A percentile compares a stretch with the other conserved stretches of the same genome.
Conservation (phyloP, 2,888 invertebrate genomes). For the Hymenopus coronatus region DNA sequence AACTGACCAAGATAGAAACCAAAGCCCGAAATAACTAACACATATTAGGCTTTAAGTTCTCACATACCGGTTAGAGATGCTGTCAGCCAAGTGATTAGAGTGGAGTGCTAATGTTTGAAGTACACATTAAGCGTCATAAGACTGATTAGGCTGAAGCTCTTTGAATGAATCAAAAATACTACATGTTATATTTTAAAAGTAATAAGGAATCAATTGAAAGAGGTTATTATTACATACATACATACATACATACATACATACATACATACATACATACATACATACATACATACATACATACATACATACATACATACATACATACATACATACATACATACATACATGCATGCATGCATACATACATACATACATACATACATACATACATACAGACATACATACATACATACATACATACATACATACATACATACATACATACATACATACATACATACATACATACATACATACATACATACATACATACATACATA, state of each 20-base stretch:
- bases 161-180: no score
- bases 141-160: no score
- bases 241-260: slow-evolving; percentile 1
- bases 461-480: slow-evolving; percentile 15
- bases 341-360: slow-evolving; percentile 21
- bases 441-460: slow-evolving; percentile 20
- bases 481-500: slow-evolving; percentile 18
- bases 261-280: background rate
- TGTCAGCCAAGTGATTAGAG: no score
- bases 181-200: no score
- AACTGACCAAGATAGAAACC: no score
- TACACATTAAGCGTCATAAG: no score
- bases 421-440: slow-evolving; percentile 26
- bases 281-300: background rate
- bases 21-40: no score
- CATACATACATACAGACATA: no score
- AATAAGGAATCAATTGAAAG: background rate
- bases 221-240: no score
- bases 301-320: slow-evolving; percentile 1
- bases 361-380: slow-evolving; percentile 28
- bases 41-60: no score
- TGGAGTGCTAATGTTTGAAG: no score
- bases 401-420: slow-evolving; percentile 21
- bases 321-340: slow-evolving; percentile 21
- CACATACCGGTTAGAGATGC: no score